Conservation (phyloP, 2,888 invertebrate genomes). For the Diadromus collaris region DNA sequence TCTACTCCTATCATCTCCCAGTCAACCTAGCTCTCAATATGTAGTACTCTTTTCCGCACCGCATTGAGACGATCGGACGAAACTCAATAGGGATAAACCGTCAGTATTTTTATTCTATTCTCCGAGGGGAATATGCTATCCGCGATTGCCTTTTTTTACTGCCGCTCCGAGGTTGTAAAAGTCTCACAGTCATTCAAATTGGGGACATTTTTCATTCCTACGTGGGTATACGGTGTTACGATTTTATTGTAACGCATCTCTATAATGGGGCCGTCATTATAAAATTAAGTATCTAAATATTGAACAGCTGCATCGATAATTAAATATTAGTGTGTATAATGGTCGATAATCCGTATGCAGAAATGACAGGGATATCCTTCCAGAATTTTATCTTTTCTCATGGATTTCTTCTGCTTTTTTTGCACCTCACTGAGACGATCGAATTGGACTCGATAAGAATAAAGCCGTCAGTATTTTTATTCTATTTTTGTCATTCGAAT, state of each 20-base stretch:
- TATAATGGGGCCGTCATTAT: too few species aligned
- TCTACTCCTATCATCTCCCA: neutral
- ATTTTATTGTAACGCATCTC: too few species aligned
- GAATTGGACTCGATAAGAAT: slow-evolving; percentile 40
- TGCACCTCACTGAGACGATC: slow-evolving; percentile 23
- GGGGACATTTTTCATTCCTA: too few species aligned
- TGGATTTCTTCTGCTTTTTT: slow-evolving; percentile 6
- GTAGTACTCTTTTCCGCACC: slow-evolving; percentile 27
- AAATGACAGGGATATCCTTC: neutral
- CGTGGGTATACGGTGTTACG: too few species aligned
- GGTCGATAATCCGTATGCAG: neutral
- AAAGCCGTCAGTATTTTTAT: slow-evolving; percentile 44
- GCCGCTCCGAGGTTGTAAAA: too few species aligned
- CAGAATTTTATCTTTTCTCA: neutral
- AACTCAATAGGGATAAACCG: slow-evolving; percentile 44
- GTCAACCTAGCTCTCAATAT: slow-evolving; percentile 27
- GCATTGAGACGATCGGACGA: slow-evolving; percentile 46
- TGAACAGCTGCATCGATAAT: slow-evolving; percentile 6
- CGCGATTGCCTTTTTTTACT: neutral
- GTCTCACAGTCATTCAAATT: too few species aligned
- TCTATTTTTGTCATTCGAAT: slow-evolving; percentile 22
- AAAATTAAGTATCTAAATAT: too few species aligned
- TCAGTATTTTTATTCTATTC: slow-evolving; percentile 46
- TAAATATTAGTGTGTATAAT: neutral
- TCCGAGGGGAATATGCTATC: slow-evolving; percentile 33